A percentile compares a stretch with the other conserved stretches of the same genome.
These are phyloP conservation scores for Tychaedon coryphoeus DNA, from an alignment of 2,113 vertebrate genomes.

Conservation along the genomic window DNA sequence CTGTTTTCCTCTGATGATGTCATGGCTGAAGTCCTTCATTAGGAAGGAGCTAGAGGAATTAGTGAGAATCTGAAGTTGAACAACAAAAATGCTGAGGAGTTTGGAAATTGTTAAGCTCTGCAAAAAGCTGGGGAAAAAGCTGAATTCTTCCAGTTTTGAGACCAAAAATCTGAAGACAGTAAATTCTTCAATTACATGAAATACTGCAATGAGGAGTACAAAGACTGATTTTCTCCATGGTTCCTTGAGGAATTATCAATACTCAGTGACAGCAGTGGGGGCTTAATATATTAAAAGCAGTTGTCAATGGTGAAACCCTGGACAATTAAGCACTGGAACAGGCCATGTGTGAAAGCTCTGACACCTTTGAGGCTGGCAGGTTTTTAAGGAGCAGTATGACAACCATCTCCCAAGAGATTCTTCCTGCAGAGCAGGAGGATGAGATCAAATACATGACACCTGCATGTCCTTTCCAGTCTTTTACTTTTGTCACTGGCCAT, in stretches of 20 bases:
- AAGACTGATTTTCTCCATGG: neutral
- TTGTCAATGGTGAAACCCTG: neutral
- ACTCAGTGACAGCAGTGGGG: neutral
- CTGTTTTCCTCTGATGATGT: neutral
- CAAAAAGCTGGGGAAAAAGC: neutral
- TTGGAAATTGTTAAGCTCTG: neutral
- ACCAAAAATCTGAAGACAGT: neutral
- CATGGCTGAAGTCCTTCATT: neutral
- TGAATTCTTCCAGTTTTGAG: neutral
- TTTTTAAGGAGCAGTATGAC: neutral
- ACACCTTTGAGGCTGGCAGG: neutral
- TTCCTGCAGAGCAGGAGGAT: neutral
- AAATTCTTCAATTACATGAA: neutral
- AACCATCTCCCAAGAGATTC: constrained; percentile 32
- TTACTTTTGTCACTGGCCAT: neutral
- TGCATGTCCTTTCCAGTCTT: neutral
- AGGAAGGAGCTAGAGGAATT: neutral
- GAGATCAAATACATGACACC: neutral
- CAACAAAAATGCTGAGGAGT: neutral
- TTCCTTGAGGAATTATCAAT: neutral
- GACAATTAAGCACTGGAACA: neutral
- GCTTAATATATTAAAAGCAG: neutral
- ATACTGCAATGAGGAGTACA: neutral
- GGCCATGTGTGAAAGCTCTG: neutral
- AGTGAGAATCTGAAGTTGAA: neutral